Base-by-base conservation (phyloP, 2,888 invertebrate species). In the Hemistola chrysoprasaria region DNA sequence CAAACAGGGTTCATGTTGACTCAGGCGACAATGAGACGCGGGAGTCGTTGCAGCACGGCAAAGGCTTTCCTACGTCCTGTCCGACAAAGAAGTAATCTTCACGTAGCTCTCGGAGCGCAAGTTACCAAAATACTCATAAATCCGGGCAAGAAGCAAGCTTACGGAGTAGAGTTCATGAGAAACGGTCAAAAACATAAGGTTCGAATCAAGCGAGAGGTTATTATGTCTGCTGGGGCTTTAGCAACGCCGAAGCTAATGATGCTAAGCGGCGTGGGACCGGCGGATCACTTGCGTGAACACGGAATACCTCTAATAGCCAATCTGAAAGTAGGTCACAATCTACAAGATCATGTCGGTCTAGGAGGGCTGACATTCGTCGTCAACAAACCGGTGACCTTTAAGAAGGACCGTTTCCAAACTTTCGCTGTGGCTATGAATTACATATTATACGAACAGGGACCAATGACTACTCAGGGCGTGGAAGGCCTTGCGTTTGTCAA, bases 401-500 rank as follows among this genome's bases (percentile, higher is more conserved):
- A 92, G 34, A 94, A 93, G 55, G 91, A 91, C 31, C 92, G 96
- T 29, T 95, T 94, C 60, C 95, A 95, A 74, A 93, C 93, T 0
- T 84, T 95, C 27, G 90, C 93, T 1, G 95, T 95, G 0, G 93
- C 94, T 11, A 90, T 95, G 90, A 95, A 96, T 62, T 96, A 96
- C 68, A 93, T 96, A 30, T 54, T 95, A 29, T 92, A 94, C 51
- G 95, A 96, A 62, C 91, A 92, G 57, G 97, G 97, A 0, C 96
- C 96, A 0, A 91, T 96, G 92, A 96, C 96, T 0, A 92, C 92
- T 0, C 94, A 94, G 41, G 96, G 96, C 0, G 93, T 97, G 1
- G 97, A 97, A 78, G 97, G 95, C 0, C 78, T 97, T 0, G 97
- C 96, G 0, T 97, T 97, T 64, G 92, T 97, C 1, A 96, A 97